Evolutionary conservation across 2,888 invertebrate species (phyloP).

Genomic region (Ecliptopera silaceata): DNA sequence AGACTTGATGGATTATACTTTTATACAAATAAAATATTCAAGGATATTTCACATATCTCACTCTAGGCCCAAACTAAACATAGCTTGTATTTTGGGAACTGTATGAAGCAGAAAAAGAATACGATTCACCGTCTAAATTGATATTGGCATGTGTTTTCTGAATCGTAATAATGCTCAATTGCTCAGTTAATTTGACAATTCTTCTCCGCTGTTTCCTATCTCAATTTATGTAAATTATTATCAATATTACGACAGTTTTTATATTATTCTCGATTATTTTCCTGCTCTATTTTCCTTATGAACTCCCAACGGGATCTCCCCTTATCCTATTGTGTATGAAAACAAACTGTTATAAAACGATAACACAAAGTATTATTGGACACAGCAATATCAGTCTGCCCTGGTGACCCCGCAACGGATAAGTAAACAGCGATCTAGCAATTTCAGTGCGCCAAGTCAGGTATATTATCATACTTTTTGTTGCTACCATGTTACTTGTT

Average conservation of each 20-base stretch:
- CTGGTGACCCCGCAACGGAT: slow-evolving; percentile 73
- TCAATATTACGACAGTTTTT: background rate
- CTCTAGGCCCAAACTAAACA: too few relatives aligned
- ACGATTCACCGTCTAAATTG: too few relatives aligned
- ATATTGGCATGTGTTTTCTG: too few relatives aligned
- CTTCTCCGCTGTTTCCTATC: too few relatives aligned
- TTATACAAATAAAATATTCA: too few relatives aligned
- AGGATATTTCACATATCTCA: too few relatives aligned
- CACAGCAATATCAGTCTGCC: slow-evolving; percentile 71
- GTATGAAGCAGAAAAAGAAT: too few relatives aligned
- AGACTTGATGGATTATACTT: background rate
- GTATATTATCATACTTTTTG: slow-evolving; percentile 41
- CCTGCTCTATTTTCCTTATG: slow-evolving; percentile 21
- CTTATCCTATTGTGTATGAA: background rate
- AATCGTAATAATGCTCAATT: too few relatives aligned
- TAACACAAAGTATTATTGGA: slow-evolving; percentile 27
- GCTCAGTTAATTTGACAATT: background rate
- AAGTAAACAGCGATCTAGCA: slow-evolving; percentile 65
- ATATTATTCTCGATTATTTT: slow-evolving; percentile 8
- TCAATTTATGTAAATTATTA: background rate
- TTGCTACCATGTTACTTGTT: background rate
- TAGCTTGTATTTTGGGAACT: too few relatives aligned
- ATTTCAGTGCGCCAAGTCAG: slow-evolving; percentile 65
- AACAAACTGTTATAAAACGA: slow-evolving; percentile 10
- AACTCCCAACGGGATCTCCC: slow-evolving; percentile 15